Conservation (phyloP, 2,888 invertebrate species). For the Conomelus anceps region DNA sequence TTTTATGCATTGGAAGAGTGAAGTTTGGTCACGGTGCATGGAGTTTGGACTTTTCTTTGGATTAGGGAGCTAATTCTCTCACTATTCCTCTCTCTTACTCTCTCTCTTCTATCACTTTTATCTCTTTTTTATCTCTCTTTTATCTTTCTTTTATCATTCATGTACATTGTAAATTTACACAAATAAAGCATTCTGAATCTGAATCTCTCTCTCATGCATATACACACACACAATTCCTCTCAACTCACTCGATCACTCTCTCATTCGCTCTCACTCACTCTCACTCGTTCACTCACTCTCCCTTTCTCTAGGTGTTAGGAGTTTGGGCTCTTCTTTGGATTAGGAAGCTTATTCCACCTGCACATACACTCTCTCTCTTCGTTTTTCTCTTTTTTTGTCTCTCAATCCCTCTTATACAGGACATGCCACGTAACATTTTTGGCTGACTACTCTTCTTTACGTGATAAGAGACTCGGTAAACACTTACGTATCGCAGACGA, state of each 20-base stretch:
- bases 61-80: too few species aligned
- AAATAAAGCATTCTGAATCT: too few species aligned
- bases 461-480: neutral
- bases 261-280: too few species aligned
- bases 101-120: neutral
- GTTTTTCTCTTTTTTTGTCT: neutral
- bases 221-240: too few species aligned
- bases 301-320: neutral
- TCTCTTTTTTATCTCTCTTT: neutral
- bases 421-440: neutral
- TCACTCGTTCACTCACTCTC: too few species aligned
- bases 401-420: neutral
- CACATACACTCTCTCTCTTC: neutral
- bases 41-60: neutral
- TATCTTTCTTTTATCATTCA: too few species aligned
- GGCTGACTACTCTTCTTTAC: neutral
- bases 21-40: neutral
- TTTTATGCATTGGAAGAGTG: neutral
- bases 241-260: too few species aligned
- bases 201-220: too few species aligned
- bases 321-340: neutral
- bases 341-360: neutral
- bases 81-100: neutral
- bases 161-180: too few species aligned
- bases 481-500: neutral